phyloP scores from a whole-genome alignment of 1,140 invertebrate genomes.

The Calliphora vicina region DNA sequence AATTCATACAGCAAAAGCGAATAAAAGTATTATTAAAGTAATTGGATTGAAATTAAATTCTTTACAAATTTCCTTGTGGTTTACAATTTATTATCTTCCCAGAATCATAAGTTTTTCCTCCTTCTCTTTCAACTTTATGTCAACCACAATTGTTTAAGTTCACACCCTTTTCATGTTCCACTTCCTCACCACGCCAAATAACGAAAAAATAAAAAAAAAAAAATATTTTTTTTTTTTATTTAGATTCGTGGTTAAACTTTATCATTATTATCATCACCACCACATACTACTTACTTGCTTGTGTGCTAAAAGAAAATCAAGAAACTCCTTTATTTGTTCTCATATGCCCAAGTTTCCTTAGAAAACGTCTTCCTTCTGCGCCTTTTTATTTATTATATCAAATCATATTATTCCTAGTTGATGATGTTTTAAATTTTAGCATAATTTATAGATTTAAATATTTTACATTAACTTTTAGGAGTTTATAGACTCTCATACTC shows the following conservation, averaged over 20 bases:
- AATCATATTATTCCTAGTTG: neutral
- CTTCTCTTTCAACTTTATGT: neutral
- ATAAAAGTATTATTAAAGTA: too few relatives aligned
- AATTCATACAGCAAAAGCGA: too few relatives aligned
- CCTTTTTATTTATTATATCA: neutral
- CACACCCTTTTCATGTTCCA: neutral
- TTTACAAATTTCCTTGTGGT: neutral
- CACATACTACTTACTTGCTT: neutral
- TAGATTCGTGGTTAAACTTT: neutral
- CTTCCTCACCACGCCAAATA: neutral
- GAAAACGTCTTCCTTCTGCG: neutral
- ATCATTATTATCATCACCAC: neutral
- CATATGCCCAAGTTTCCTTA: neutral
- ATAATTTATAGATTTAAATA: slow-evolving; percentile 17
- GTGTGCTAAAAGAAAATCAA: neutral
- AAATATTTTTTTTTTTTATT: neutral
- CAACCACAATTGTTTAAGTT: neutral
- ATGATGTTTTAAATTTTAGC: neutral
- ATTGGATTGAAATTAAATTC: neutral
- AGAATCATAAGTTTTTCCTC: neutral
- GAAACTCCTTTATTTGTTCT: neutral
- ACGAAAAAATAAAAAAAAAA: neutral
- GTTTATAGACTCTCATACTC: neutral
- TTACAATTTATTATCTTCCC: neutral
- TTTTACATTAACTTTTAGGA: slow-evolving; percentile 14